Percentiles rank a stretch among this genome's conserved stretches.
phyloP scores from a whole-genome alignment of 2,797 vertebrate species.

The Rhinella marina region DNA sequence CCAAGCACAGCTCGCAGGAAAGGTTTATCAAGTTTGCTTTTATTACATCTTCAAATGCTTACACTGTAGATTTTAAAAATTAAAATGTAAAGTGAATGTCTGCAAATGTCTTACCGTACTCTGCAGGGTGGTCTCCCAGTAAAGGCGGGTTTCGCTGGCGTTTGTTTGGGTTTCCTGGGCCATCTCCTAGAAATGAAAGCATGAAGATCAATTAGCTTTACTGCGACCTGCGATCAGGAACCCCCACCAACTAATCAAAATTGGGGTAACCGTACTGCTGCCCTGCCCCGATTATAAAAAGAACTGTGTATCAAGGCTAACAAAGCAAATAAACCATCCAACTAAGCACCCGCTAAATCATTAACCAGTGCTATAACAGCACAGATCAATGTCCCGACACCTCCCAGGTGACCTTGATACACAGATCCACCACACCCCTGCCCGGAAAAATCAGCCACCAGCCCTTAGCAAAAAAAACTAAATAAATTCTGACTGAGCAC shows the following conservation, averaged over 20 bases:
- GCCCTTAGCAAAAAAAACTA: slow-evolving; percentile 12
- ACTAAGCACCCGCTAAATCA: background rate
- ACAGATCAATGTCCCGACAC: background rate
- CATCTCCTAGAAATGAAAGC: slow-evolving; percentile 68
- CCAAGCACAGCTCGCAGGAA: too few relatives aligned
- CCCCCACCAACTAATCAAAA: slow-evolving; percentile 6
- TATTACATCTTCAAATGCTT: too few relatives aligned
- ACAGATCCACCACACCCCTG: slow-evolving; percentile 23
- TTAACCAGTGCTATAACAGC: background rate
- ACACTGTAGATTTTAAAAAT: too few relatives aligned
- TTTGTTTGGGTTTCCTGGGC: slow-evolving; percentile 87
- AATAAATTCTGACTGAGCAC: slow-evolving; percentile 32
- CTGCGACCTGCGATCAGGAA: background rate
- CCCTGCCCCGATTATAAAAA: slow-evolving; percentile 15
- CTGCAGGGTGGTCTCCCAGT: slow-evolving; percentile 91
- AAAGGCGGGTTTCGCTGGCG: slow-evolving; percentile 92
- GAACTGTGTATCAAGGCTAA: slow-evolving; percentile 52
- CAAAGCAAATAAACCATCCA: background rate
- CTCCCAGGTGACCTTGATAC: slow-evolving; percentile 28
- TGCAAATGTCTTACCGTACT: slow-evolving; percentile 81
- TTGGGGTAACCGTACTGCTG: background rate
- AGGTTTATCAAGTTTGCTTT: too few relatives aligned
- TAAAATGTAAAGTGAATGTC: too few relatives aligned
- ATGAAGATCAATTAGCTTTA: background rate
- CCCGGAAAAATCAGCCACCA: slow-evolving; percentile 3